Base-by-base conservation (phyloP, 2,113 vertebrate genomes). In the Sarotherodon lohbergeri region DNA sequence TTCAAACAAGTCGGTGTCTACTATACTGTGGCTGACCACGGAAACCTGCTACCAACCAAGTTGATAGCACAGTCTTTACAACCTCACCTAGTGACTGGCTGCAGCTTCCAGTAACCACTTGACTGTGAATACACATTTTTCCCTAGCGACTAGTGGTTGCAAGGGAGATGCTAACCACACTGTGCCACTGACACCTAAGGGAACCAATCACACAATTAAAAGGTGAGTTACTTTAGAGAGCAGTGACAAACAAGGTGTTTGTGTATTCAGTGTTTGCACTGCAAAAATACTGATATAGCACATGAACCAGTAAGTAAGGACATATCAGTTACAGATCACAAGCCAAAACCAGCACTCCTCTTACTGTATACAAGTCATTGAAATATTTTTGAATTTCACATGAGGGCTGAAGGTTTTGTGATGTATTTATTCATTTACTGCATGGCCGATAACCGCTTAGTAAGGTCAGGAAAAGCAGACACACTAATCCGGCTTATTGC, bases 61-160 rank as follows among this genome's bases (percentile, higher is more conserved):
- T 5, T 24, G 2, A 71, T 0, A 9, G 8, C 66, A 27, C 22
- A 63, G 11, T 3, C 41, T 3, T 46, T 17, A 10, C n/a, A 27
- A 7, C 4, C 9, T 78, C 43, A 32, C 16, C 24, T 19, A 50
- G 4, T 3, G 14, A 76, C 16, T 48, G 24, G 24, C 24, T 50
- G 71, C 71, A 29, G 9, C 43, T 1, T 76, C 41, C 2, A 48
- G 14, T 43, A 48, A 50, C 71, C 71, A 19, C 71, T 32, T 48
- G 24, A 32, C 9, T 32, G 43, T 6, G 71, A 50, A 12, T 78
- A 0, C 71, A 78, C 71, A 32, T 29, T 50, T 76, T 29, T 50
- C 71, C 14, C 0, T 32, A 19, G 22, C 3, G 3, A 48, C 68
- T 24, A 4, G 39, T 46, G 22, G 6, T 29, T 76, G 41, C 41